Conservation (phyloP, 2,797 vertebrate genomes). For the Thunnus albacares region DNA sequence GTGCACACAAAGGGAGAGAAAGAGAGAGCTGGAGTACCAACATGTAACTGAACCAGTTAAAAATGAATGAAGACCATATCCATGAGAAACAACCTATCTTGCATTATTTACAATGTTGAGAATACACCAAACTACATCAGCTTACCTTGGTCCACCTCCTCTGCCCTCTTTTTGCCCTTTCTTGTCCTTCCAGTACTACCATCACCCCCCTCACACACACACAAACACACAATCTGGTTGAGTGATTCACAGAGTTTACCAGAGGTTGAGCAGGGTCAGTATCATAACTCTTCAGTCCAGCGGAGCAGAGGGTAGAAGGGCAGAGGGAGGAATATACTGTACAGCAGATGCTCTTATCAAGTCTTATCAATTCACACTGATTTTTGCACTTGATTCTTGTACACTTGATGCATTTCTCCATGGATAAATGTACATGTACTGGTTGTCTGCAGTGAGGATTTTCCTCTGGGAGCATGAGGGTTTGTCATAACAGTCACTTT, state of each 20-base stretch:
- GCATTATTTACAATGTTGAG: slow-evolving; percentile 74
- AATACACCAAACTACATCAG: slow-evolving; percentile 61
- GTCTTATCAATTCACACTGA: slow-evolving; percentile 11
- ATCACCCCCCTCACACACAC: not conserved
- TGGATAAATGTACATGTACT: not conserved
- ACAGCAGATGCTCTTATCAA: slow-evolving; percentile 21
- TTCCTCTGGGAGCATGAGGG: slow-evolving; percentile 3
- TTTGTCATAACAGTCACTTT: not conserved
- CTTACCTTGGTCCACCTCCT: slow-evolving; percentile 57
- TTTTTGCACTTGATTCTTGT: slow-evolving; percentile 8
- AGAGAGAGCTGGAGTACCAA: slow-evolving; percentile 35
- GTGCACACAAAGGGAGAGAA: not conserved
- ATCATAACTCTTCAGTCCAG: slow-evolving; percentile 29
- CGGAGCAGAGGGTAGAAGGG: slow-evolving; percentile 16
- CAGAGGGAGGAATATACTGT: slow-evolving; percentile 5
- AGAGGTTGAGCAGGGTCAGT: slow-evolving; percentile 44
- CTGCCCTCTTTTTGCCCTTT: slow-evolving; percentile 27
- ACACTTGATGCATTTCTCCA: slow-evolving; percentile 3
- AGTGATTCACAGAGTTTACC: slow-evolving; percentile 49
- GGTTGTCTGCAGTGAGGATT: not conserved
- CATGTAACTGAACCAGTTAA: slow-evolving; percentile 73
- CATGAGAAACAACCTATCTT: slow-evolving; percentile 59
- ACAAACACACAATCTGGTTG: not conserved
- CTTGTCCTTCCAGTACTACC: not conserved
- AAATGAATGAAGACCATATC: slow-evolving; percentile 78